Evolutionary conservation across 2,113 vertebrate species (phyloP).

Genomic region (Amblyornis subalaris): DNA sequence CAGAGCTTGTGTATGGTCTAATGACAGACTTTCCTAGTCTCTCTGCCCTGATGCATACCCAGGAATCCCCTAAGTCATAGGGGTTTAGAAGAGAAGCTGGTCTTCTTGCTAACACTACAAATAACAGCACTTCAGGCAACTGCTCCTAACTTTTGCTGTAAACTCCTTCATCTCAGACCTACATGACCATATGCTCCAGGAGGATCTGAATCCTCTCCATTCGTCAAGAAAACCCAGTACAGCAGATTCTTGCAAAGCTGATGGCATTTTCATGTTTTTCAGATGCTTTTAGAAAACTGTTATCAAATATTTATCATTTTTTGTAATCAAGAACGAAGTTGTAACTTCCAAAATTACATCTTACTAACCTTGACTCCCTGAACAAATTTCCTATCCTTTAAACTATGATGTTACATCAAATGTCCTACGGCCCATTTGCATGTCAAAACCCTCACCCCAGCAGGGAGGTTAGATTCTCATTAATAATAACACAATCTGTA

Average conservation of each 20-base stretch:
- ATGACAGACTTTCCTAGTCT: background rate
- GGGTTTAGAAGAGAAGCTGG: background rate
- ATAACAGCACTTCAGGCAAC: background rate
- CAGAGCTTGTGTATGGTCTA: background rate
- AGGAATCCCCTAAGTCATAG: background rate
- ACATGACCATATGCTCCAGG: background rate
- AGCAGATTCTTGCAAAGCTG: background rate
- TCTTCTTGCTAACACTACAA: background rate
- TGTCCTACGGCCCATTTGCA: background rate
- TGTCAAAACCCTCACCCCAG: background rate
- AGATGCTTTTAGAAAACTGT: background rate
- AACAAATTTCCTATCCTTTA: background rate
- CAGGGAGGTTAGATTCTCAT: background rate
- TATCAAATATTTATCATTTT: background rate
- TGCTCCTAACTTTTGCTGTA: background rate
- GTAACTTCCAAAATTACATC: background rate
- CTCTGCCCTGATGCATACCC: background rate
- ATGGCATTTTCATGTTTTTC: background rate
- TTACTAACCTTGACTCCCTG: background rate
- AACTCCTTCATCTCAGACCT: background rate
- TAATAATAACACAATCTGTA: background rate
- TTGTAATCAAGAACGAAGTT: background rate
- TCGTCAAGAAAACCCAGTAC: background rate
- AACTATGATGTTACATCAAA: background rate
- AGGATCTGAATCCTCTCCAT: background rate